These are phyloP conservation scores for Drosophila rubida DNA, from an alignment of 2,888 invertebrate genomes.

Conservation along the genomic window DNA sequence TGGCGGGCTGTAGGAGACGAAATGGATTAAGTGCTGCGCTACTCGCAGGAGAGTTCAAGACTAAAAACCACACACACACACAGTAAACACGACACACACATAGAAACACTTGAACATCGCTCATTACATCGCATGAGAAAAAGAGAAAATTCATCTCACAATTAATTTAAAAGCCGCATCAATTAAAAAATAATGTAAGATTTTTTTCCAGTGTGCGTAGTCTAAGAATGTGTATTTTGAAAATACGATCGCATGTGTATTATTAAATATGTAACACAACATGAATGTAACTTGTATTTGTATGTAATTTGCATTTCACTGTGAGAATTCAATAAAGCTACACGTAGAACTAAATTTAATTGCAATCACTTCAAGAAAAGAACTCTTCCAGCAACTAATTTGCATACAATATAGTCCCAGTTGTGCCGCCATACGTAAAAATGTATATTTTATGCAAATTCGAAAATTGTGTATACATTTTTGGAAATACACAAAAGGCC, in stretches of 20 bases:
- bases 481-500: neutral
- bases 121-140: conserved; percentile 11
- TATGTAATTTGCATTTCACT: conserved; percentile 30
- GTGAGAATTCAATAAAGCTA: conserved; percentile 34
- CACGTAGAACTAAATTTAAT: conserved; percentile 1
- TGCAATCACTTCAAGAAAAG: neutral
- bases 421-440: neutral
- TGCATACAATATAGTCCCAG: neutral
- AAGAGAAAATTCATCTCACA: conserved; percentile 23
- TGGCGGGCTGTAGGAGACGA: conserved; percentile 18
- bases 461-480: neutral
- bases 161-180: conserved; percentile 20
- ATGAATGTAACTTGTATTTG: conserved; percentile 4
- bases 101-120: conserved; percentile 27
- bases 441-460: neutral
- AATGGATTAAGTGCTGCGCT: conserved; percentile 13
- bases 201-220: conserved; percentile 8
- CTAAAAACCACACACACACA: conserved; percentile 24
- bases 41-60: conserved; percentile 46
- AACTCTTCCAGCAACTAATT: neutral
- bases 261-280: conserved; percentile 16
- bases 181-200: conserved; percentile 15
- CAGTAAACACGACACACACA: conserved; percentile 1
- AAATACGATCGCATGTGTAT: conserved; percentile 15
- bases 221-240: conserved; percentile 18